Evolutionary conservation across 2,888 invertebrate species (phyloP), one percentile per base, ranked within the genome.

Genomic region (Drosophila mimica): DNA sequence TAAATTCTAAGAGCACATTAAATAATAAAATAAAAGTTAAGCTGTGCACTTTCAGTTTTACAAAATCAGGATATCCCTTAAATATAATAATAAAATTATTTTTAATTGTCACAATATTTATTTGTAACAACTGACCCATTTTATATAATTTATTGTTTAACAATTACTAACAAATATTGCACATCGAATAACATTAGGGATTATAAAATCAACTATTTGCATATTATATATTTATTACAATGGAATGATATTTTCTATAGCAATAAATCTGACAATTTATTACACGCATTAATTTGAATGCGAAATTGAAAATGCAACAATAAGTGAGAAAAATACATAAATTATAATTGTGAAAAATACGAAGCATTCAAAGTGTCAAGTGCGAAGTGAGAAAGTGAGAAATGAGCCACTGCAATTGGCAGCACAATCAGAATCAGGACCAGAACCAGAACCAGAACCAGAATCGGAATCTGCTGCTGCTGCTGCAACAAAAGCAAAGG

Each of bases 151-250:
- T 59, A 72, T 71, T 36, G 71, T 30, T 49, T 20, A 36, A 52
- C 52, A 71, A 49, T 71, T 62, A 71, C 63, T 59, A 64, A 38
- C 64, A 71, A 53, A 71, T 53, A 43, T 57, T 57, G 71, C 58
- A 71, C 25, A 58, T 48, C 25, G 43, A 57, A 57, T 53, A 28
- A 52, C 17, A 51, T 62, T 25, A 17, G 36, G 33, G 51, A 40
- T 63, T 71, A 57, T 62, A 38, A 20, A 62, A 57, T 62, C 25
- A 48, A 30, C 52, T 48, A 28, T 46, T 48, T 58, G 57, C 71
- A 51, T 54, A 58, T 72, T 71, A 60, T 43, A 70, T 13, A 43
- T 51, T 70, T 70, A 70, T 56, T 61, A 15, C 15, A 11, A 48
- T 70, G 28, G 9, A 40, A 9, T 34, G 17, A 6, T 34, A 17